A percentile compares a stretch with the other conserved stretches of the same genome.
phyloP scores from a whole-genome alignment of 1,140 invertebrate genomes.

The Calephelis nemesis region DNA sequence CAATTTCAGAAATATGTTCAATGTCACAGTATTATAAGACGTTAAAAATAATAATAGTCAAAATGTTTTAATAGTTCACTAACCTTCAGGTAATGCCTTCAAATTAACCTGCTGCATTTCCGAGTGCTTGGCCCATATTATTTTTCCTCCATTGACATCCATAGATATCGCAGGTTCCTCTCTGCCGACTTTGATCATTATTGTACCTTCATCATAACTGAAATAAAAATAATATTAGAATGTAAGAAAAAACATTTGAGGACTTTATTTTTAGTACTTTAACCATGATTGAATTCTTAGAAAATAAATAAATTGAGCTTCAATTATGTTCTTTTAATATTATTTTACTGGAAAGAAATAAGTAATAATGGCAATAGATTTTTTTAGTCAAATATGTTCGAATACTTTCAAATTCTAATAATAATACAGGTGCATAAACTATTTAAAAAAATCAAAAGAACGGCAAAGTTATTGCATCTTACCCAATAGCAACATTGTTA shows the following conservation, averaged over 20 bases:
- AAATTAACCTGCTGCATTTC: conserved; percentile 99
- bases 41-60: too few species aligned
- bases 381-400: too few species aligned
- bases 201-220: conserved; percentile 98
- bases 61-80: too few species aligned
- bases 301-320: neutral
- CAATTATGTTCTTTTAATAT: neutral
- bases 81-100: conserved; percentile 88
- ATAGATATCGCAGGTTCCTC: conserved; percentile 99
- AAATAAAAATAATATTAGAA: conserved; percentile 24
- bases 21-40: too few species aligned
- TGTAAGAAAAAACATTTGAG: neutral
- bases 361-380: too few species aligned
- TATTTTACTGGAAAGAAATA: too few species aligned
- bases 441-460: neutral
- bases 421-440: too few species aligned
- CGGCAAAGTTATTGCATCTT: conserved; percentile 27
- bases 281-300: too few species aligned
- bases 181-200: conserved; percentile 97
- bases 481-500: conserved; percentile 97
- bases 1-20: too few species aligned
- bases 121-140: conserved; percentile 98
- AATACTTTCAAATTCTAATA: too few species aligned
- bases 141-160: conserved; percentile 98
- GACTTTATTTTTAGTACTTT: too few species aligned